Evolutionary conservation across 2,797 vertebrate species (phyloP).

Genomic region (Myotis pilosus): DNA sequence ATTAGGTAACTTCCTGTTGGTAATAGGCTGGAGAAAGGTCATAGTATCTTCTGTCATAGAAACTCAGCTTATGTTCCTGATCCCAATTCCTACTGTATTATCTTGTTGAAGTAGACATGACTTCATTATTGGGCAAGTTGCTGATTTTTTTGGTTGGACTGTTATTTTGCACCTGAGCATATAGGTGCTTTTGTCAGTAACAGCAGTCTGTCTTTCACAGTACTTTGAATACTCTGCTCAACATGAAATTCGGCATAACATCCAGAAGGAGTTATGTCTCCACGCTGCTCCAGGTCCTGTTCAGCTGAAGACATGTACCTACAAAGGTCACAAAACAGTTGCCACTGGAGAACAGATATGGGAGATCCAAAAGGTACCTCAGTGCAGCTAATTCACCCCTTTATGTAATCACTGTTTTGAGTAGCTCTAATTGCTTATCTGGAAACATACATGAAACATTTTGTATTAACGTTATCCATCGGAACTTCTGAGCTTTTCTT

Average conservation of each 20-base stretch:
- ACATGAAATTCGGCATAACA: conserved; percentile 95
- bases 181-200: not conserved
- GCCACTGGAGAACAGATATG: conserved; percentile 90
- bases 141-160: not conserved
- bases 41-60: not conserved
- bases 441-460: not conserved
- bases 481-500: conserved; percentile 2
- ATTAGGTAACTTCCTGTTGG: not conserved
- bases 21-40: not conserved
- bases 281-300: conserved; percentile 86
- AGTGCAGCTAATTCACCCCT: not conserved
- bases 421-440: not conserved
- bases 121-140: not conserved
- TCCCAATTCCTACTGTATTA: not conserved
- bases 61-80: not conserved
- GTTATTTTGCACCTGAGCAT: not conserved
- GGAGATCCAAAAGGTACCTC: conserved; percentile 91
- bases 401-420: not conserved
- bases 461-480: not conserved
- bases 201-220: conserved; percentile 81
- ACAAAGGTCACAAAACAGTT: conserved; percentile 88
- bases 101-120: not conserved
- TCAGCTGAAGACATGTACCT: conserved; percentile 91
- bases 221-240: conserved; percentile 96
- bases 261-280: conserved; percentile 97